These are phyloP conservation scores for Sebastes taczanowskii DNA, from an alignment of 2,797 vertebrate species.

Conservation along the genomic window DNA sequence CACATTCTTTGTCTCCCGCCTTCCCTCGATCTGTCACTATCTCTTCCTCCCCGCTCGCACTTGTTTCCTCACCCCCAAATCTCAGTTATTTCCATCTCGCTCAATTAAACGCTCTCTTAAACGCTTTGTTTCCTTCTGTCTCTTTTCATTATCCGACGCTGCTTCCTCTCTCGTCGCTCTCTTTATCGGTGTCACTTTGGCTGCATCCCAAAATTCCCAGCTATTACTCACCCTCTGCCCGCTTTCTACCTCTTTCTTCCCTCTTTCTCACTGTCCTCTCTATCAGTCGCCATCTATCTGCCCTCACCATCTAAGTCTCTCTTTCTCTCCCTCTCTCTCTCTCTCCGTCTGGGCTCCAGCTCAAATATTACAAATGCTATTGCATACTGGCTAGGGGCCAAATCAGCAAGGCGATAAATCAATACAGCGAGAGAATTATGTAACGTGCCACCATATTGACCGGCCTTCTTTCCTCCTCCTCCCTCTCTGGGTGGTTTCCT, in stretches of 20 bases:
- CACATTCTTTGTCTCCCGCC: constrained; percentile 36
- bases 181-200: constrained; percentile 60
- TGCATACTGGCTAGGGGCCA: constrained; percentile 66
- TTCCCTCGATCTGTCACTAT: constrained; percentile 26
- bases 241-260: constrained; percentile 15
- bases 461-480: constrained; percentile 14
- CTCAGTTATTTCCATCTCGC: constrained; percentile 39
- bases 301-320: constrained; percentile 25
- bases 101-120: constrained; percentile 59
- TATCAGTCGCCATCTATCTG: constrained; percentile 39
- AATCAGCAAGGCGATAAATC: constrained; percentile 72
- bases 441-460: constrained; percentile 62
- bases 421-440: constrained; percentile 73
- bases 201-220: constrained; percentile 44
- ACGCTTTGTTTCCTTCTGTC: constrained; percentile 55
- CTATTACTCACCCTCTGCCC: constrained; percentile 20
- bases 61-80: constrained; percentile 11
- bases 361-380: constrained; percentile 68
- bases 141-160: constrained; percentile 44
- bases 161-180: constrained; percentile 26
- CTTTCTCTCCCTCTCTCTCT: constrained; percentile 6
- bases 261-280: constrained; percentile 19
- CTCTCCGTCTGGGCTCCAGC: constrained; percentile 39
- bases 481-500: constrained; percentile 28
- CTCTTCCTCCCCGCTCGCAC: constrained; percentile 3